Base-by-base conservation (phyloP, 2,113 vertebrate genomes). In the Boleophthalmus pectinirostris region DNA sequence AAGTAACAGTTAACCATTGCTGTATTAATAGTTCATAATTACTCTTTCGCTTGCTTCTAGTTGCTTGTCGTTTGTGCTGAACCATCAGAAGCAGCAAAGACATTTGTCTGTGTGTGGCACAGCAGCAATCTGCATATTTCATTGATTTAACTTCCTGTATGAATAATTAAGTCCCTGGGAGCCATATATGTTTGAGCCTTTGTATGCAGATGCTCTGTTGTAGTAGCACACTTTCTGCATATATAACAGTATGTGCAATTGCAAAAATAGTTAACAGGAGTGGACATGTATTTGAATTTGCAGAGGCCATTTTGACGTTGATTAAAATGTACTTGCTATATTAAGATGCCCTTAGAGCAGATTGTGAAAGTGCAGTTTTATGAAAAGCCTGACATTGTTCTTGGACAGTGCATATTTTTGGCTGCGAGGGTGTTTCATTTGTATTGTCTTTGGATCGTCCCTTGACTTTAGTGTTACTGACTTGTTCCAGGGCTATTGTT, bases 141-240 rank as follows among this genome's bases (percentile, higher is more conserved):
- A 90, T 89, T 87, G 83, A 84, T 87, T 83, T 85, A 71, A 80
- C 75, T 85, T 77, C 76, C 74, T 73, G 63, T 70, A 83, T 89
- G 74, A 90, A 90, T 88, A 87, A 91, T 89, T 83, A 77, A 88
- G 49, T 76, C 2, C 24, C 51, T 16, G 11, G 14, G 61, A 80
- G 64, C 45, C 68, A 64, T 77, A 71, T 69, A 67, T 69, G 38
- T 70, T 73, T 77, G 45, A 53, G 64, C 69, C 54, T 70, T 76
- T 76, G 75, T 66, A 73, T 68, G 66, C 69, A 65, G 49, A 29
- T 21, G 69, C 68, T 75, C 57, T 68, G 65, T 53, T 63, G 70
- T 81, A 3, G 51, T 68, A 29, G 5, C 65, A 33, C 68, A 54
- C n/a, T 16, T 23, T 35, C 13, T 54, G 66, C 54, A 61, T 47